Percentiles rank a stretch among this genome's conserved stretches.
Evolutionary conservation across 2,113 vertebrate species (phyloP).

Genomic region (Meleagris gallopavo): DNA sequence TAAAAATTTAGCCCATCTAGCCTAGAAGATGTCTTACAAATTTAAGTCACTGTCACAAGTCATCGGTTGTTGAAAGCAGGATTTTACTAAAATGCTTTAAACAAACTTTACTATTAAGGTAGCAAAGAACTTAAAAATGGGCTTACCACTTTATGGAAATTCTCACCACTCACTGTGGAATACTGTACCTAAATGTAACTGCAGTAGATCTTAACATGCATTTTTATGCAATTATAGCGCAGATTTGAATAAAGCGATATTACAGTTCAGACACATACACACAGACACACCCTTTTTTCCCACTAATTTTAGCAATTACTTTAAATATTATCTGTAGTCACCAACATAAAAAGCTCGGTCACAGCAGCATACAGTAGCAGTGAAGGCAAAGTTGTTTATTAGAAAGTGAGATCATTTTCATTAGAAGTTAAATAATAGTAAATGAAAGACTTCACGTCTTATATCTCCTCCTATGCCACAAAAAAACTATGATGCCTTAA

Average conservation of each 20-base stretch:
- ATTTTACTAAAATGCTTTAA: neutral
- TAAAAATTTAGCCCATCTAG: neutral
- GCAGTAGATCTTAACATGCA: neutral
- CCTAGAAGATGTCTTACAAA: neutral
- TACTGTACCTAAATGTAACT: neutral
- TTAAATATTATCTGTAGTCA: neutral
- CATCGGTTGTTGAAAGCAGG: neutral
- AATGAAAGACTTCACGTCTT: neutral
- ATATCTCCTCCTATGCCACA: neutral
- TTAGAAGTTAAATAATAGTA: slow-evolving; percentile 7
- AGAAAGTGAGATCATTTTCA: slow-evolving; percentile 12
- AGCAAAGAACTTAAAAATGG: neutral
- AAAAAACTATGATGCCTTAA: neutral
- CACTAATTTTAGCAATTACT: neutral
- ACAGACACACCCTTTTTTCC: neutral
- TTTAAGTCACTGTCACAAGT: neutral
- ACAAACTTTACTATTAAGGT: neutral
- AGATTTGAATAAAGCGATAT: neutral
- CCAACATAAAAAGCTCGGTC: neutral
- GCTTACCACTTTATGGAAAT: neutral
- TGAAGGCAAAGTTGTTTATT: neutral
- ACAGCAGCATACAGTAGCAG: neutral
- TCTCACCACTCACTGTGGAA: fast-evolving
- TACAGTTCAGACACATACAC: neutral
- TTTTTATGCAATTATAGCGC: neutral